phyloP scores from a whole-genome alignment of 2,113 vertebrate genomes.

The Chamaetylas fuelleborni region DNA sequence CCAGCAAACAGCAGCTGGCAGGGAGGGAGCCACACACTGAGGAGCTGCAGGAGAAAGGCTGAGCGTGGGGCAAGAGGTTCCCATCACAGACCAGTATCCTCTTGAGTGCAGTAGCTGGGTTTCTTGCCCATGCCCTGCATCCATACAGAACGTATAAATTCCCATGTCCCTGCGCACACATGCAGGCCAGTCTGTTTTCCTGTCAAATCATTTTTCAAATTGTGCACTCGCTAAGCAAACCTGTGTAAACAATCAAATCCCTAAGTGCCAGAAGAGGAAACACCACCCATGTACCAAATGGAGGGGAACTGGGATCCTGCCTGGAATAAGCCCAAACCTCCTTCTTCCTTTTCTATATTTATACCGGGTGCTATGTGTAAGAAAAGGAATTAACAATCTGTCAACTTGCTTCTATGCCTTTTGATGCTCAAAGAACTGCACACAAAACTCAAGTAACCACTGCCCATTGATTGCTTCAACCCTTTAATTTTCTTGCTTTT shows the following conservation, averaged over 20 bases:
- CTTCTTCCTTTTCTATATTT: slow-evolving; percentile 22
- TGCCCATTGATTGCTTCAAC: neutral
- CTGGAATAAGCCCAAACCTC: slow-evolving; percentile 41
- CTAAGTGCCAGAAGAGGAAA: slow-evolving; percentile 29
- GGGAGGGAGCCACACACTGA: accelerated
- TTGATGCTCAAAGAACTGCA: neutral
- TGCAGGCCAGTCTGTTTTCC: neutral
- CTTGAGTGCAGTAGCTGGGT: neutral
- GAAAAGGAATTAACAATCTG: slow-evolving; percentile 32
- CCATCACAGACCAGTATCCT: neutral
- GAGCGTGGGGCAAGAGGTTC: accelerated
- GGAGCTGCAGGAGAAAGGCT: neutral
- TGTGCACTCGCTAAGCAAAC: slow-evolving; percentile 35
- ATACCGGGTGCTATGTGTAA: neutral
- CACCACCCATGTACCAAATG: slow-evolving; percentile 49
- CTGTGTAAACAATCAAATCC: slow-evolving; percentile 44
- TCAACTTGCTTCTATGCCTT: neutral
- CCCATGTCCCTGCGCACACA: neutral
- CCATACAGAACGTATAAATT: accelerated
- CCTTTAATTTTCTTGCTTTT: neutral
- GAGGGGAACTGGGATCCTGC: slow-evolving; percentile 40
- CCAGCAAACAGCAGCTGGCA: neutral
- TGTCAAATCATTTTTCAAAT: slow-evolving; percentile 35
- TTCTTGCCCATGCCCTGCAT: accelerated
- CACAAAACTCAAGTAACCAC: neutral